Base-by-base conservation (phyloP, 1,140 invertebrate genomes). In the Magallana angulata region DNA sequence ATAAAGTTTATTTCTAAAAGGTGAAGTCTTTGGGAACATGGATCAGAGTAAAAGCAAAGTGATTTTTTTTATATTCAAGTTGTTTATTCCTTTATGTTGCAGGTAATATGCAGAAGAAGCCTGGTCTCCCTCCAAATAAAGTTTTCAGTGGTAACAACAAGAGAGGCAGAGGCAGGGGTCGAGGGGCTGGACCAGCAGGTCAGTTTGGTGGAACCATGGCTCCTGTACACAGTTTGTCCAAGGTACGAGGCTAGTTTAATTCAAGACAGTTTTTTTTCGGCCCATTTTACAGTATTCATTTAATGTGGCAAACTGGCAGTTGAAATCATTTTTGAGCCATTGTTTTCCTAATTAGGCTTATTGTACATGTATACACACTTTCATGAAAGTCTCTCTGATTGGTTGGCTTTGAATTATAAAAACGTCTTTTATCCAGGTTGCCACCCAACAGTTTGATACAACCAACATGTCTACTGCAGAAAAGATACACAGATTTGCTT, bases 391-490 rank as follows among this genome's bases (percentile, higher is more conserved):
- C 36, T 48, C 5, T 48, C 36, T 48, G 36, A 48, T 48, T 48
- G 36, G 5, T 5, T 48, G 36, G 36, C 36, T 48, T 48, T 48
- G 36, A 48, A 48, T 48, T 48, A 48, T 48, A 5, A 48, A 48
- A 48, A 48, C 8, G 57, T 57, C 16, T 56, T 84, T 62, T 11
- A 1, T 84, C 1, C 14, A 84, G 82, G 82, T 84, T 24, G 82
- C 57, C 18, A 84, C 82, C 12, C 82, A 84, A 30, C 82, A 57
- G 36, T 57, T 86, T 16, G 91, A 91, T 76, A 84, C 87, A 1
- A 30, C 89, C n/a, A 89, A 89, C 60, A 91, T 91, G 90, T 91
- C 91, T 3, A 84, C 88, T 7, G 90, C 90, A 56, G 91, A 91
- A 82, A 91, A 91, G 81, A 71, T 91, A 7, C 86, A 89, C 12